These are phyloP conservation scores for Matsumurasca onukii DNA, from an alignment of 1,140 invertebrate genomes.

Conservation along the genomic window DNA sequence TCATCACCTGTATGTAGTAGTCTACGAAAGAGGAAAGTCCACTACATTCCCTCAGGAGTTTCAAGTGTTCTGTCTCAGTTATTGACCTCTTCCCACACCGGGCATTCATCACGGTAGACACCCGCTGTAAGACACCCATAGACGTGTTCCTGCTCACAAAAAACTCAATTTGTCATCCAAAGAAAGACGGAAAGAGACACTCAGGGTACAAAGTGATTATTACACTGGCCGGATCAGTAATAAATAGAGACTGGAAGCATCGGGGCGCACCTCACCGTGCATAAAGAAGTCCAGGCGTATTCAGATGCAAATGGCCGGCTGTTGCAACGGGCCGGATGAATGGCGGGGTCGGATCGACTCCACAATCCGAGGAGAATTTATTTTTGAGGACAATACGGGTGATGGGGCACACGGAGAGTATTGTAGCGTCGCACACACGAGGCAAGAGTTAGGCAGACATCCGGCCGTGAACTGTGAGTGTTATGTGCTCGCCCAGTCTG, in stretches of 20 bases:
- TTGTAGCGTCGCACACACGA: neutral
- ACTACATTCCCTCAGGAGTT: too few relatives aligned
- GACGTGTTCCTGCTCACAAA: slow-evolving; percentile 1
- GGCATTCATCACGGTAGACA: neutral
- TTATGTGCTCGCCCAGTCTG: too few relatives aligned
- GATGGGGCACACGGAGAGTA: neutral
- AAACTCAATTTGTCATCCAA: slow-evolving; percentile 25
- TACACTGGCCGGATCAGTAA: slow-evolving; percentile 20
- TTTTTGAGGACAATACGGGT: slow-evolving; percentile 15
- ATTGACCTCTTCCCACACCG: too few relatives aligned
- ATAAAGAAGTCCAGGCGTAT: slow-evolving; percentile 21
- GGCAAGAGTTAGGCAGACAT: neutral
- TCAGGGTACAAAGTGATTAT: slow-evolving; percentile 22
- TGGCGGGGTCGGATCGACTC: neutral
- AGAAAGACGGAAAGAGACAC: slow-evolving; percentile 23
- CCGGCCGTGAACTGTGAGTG: neutral
- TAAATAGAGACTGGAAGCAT: slow-evolving; percentile 20
- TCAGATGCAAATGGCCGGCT: slow-evolving; percentile 11
- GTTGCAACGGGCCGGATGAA: slow-evolving; percentile 10
- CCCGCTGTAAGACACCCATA: slow-evolving; percentile 2
- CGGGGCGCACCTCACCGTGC: neutral
- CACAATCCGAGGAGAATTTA: slow-evolving; percentile 27
- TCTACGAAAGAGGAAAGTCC: too few relatives aligned
- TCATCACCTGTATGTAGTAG: too few relatives aligned
- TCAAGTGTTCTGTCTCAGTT: too few relatives aligned